These are phyloP conservation scores for Eupithecia exiguata DNA, from an alignment of 2,888 invertebrate genomes.

Conservation along the genomic window DNA sequence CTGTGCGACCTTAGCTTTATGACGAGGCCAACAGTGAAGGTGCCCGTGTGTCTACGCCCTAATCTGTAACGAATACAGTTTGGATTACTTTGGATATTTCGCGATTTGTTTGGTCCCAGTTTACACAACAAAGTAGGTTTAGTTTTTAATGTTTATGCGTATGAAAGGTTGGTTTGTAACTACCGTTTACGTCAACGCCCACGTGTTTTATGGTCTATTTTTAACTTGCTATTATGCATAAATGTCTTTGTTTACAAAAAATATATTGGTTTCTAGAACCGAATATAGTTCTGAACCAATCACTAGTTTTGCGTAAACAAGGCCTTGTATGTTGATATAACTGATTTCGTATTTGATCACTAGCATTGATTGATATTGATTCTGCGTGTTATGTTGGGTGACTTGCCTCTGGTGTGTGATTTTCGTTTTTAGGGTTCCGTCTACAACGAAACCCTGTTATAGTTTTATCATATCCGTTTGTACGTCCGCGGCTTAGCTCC, in stretches of 20 bases:
- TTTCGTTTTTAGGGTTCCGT: neutral
- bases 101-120: neutral
- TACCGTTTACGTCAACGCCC: slow-evolving; percentile 1
- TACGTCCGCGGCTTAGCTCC: too few relatives aligned
- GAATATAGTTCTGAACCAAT: neutral
- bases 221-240: neutral
- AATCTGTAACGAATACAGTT: slow-evolving; percentile 4
- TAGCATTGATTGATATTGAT: slow-evolving; percentile 3
- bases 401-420: neutral
- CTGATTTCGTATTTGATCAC: neutral
- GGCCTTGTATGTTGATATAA: neutral
- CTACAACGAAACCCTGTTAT: too few relatives aligned
- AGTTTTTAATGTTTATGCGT: neutral
- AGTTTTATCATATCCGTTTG: too few relatives aligned
- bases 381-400: neutral
- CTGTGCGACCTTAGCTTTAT: too few relatives aligned
- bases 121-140: neutral
- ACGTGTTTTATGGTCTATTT: neutral
- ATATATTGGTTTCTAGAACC: neutral
- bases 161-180: neutral
- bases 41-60: neutral
- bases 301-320: neutral
- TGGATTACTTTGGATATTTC: neutral
- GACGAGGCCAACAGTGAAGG: too few relatives aligned
- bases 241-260: neutral